Percentiles rank a stretch among this genome's conserved stretches.
Evolutionary conservation across 2,797 vertebrate species (phyloP).

Genomic region (Chlorospingus flavigularis): DNA sequence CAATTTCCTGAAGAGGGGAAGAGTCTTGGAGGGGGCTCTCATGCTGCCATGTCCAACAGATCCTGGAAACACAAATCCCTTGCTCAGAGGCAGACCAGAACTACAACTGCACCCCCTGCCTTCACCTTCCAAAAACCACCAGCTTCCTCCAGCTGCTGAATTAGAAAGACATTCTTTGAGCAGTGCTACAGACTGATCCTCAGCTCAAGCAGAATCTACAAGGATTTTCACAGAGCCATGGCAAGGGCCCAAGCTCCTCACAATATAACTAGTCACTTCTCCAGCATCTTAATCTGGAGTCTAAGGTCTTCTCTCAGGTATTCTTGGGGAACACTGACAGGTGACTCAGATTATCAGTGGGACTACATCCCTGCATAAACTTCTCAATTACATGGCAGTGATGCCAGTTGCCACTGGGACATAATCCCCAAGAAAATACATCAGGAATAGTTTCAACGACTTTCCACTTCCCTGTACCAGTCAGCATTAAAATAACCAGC

Average conservation of each 20-base stretch:
- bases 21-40: neutral
- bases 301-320: neutral
- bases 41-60: neutral
- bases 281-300: neutral
- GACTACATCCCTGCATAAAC: neutral
- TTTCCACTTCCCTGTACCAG: neutral
- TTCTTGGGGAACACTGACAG: neutral
- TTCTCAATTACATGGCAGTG: neutral
- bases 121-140: neutral
- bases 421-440: neutral
- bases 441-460: neutral
- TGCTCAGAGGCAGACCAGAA: neutral
- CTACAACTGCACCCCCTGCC: rapidly evolving
- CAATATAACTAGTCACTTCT: neutral
- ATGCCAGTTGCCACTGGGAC: neutral
- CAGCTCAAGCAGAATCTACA: neutral
- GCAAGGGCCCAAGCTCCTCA: neutral
- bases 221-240: neutral
- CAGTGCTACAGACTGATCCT: neutral
- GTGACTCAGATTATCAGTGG: neutral
- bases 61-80: neutral
- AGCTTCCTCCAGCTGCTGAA: neutral
- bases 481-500: neutral
- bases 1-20: neutral
- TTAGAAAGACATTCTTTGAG: neutral